These are phyloP conservation scores for Agelastica alni DNA, from an alignment of 2,888 invertebrate genomes.

Conservation along the genomic window DNA sequence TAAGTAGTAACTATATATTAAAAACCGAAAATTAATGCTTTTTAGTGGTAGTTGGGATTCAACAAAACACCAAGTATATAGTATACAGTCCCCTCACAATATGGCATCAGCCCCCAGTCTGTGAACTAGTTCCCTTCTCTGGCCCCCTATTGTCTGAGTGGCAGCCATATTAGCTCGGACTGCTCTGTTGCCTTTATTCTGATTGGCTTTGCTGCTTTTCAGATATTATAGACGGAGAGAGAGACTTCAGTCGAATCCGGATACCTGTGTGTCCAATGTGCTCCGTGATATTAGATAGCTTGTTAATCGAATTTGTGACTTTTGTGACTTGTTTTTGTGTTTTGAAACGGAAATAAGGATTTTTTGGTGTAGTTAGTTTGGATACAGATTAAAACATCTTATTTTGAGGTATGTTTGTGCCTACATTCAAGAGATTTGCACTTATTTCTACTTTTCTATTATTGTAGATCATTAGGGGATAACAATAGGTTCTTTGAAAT, in stretches of 20 bases:
- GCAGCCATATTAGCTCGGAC: slow-evolving; percentile 59
- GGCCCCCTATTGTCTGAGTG: slow-evolving; percentile 57
- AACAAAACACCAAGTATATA: slow-evolving; percentile 37
- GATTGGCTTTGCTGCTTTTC: slow-evolving; percentile 58
- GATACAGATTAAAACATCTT: slow-evolving; percentile 26
- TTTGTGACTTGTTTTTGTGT: slow-evolving; percentile 44
- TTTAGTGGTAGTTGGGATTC: slow-evolving; percentile 46
- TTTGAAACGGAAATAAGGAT: slow-evolving; percentile 38
- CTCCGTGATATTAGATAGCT: slow-evolving; percentile 45
- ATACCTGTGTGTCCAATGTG: slow-evolving; percentile 44
- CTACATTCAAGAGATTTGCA: slow-evolving; percentile 26
- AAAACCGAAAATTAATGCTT: not conserved
- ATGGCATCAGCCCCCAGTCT: slow-evolving; percentile 48
- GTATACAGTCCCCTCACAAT: slow-evolving; percentile 48
- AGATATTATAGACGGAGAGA: slow-evolving; percentile 52
- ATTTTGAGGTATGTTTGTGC: slow-evolving; percentile 33
- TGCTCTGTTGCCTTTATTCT: slow-evolving; percentile 57
- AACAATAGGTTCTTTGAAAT: slow-evolving; percentile 59
- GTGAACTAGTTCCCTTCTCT: slow-evolving; percentile 55
- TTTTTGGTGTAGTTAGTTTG: slow-evolving; percentile 32
- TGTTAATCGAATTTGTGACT: slow-evolving; percentile 42
- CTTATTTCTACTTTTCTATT: slow-evolving; percentile 31
- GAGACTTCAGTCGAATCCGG: slow-evolving; percentile 45
- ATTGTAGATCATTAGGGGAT: slow-evolving; percentile 48
- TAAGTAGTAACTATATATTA: not conserved